These are phyloP conservation scores for Hydra vulgaris DNA, from an alignment of 30 jellyfish, hydroid and myxozoan species.

Conservation along the genomic window DNA sequence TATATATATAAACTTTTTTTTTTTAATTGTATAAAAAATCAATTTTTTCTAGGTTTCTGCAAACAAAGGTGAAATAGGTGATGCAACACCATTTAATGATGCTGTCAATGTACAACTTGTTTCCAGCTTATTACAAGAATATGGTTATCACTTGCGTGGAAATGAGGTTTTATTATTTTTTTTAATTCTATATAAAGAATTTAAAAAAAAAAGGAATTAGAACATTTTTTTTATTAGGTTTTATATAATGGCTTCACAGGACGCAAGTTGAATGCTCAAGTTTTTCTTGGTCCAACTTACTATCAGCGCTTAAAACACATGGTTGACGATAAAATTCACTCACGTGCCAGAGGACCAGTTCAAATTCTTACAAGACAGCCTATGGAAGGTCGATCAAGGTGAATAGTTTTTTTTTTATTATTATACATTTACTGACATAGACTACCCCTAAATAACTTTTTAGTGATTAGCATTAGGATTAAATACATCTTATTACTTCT, in stretches of 20 bases:
- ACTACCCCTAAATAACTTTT: not conserved
- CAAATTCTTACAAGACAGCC: constrained; percentile 99
- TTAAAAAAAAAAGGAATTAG: not conserved
- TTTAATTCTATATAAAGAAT: not conserved
- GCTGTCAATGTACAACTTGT: constrained; percentile 96
- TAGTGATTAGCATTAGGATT: not conserved
- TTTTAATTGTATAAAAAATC: too few relatives aligned
- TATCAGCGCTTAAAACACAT: constrained; percentile 97
- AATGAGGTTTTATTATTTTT: constrained; percentile 73
- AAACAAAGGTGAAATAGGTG: constrained; percentile 99
- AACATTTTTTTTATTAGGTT: constrained; percentile 51
- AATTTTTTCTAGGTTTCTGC: constrained; percentile 80
- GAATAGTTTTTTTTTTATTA: not conserved
- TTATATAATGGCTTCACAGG: constrained; percentile 96
- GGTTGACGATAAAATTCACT: constrained; percentile 99
- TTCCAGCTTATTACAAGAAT: constrained; percentile 76
- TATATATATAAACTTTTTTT: not conserved
- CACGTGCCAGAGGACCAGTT: constrained; percentile 99
- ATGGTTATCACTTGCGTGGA: constrained; percentile 97
- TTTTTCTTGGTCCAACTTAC: constrained; percentile 98
- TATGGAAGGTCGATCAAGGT: constrained; percentile 99
- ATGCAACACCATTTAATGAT: constrained; percentile 99
- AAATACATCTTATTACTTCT: not conserved
- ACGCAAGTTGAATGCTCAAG: constrained; percentile 91
- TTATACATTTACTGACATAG: not conserved